phyloP scores from a whole-genome alignment of 2,113 vertebrate genomes.

The Paramisgurnus dabryanus region DNA sequence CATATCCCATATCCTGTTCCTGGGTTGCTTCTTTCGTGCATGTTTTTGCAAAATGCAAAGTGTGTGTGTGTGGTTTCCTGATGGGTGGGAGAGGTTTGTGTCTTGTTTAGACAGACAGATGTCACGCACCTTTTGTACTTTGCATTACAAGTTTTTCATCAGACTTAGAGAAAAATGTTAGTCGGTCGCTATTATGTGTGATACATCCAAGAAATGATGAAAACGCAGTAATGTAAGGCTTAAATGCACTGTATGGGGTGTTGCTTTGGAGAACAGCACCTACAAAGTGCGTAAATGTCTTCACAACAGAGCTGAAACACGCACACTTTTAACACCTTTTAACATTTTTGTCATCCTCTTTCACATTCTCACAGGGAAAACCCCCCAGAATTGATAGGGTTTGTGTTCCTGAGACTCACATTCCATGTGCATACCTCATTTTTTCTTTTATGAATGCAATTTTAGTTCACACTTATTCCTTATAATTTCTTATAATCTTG shows the following conservation, averaged over 20 bases:
- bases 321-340: neutral
- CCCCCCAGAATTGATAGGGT: neutral
- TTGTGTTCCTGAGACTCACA: no score
- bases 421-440: no score
- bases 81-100: constrained; percentile 13
- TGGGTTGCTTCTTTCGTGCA: constrained; percentile 58
- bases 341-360: no score
- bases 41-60: constrained; percentile 55
- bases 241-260: no score
- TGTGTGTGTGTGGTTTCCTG: constrained; percentile 48
- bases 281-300: no score
- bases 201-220: no score
- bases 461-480: no score
- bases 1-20: constrained; percentile 66
- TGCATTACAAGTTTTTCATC: neutral
- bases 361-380: neutral
- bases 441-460: no score
- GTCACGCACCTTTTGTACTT: constrained; percentile 15
- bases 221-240: no score
- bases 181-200: neutral
- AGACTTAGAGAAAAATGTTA: neutral
- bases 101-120: constrained; percentile 7
- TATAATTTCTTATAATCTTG: no score
- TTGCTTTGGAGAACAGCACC: no score
- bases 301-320: neutral